A percentile compares a stretch with the other conserved stretches of the same genome.
Conservation (phyloP, 1,140 invertebrate species). For the Gonatopus flavifemur region DNA sequence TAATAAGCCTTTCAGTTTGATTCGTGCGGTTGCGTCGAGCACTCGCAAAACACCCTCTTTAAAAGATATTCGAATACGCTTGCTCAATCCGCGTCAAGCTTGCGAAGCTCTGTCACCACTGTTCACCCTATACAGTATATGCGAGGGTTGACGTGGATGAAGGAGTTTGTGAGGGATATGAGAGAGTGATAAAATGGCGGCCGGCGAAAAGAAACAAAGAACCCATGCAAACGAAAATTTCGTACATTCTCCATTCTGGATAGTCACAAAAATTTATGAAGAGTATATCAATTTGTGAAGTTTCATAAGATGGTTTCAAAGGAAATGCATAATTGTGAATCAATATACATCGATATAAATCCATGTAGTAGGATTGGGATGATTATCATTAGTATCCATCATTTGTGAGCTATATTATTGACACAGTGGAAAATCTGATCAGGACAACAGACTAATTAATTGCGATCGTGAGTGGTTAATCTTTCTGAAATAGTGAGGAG, state of each 20-base stretch:
- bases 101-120: neutral
- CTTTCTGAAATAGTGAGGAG: no score
- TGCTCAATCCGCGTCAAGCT: no score
- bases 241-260: neutral
- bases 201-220: conserved; percentile 38
- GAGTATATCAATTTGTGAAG: conserved; percentile 5
- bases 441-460: no score
- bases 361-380: conserved; percentile 1
- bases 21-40: conserved; percentile 31
- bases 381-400: no score
- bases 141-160: conserved; percentile 1
- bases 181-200: conserved; percentile 43
- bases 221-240: conserved; percentile 10
- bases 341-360: neutral
- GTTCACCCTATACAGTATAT: neutral
- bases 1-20: conserved; percentile 35
- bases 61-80: no score
- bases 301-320: neutral
- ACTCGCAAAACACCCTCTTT: conserved; percentile 20
- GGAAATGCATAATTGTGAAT: conserved; percentile 3
- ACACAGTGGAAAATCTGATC: no score
- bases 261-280: neutral
- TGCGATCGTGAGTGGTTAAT: no score
- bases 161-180: conserved; percentile 11
- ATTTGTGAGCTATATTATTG: no score